Evolutionary conservation across 2,113 vertebrate species (phyloP).

Genomic region (Nycticryphes semicollaris): DNA sequence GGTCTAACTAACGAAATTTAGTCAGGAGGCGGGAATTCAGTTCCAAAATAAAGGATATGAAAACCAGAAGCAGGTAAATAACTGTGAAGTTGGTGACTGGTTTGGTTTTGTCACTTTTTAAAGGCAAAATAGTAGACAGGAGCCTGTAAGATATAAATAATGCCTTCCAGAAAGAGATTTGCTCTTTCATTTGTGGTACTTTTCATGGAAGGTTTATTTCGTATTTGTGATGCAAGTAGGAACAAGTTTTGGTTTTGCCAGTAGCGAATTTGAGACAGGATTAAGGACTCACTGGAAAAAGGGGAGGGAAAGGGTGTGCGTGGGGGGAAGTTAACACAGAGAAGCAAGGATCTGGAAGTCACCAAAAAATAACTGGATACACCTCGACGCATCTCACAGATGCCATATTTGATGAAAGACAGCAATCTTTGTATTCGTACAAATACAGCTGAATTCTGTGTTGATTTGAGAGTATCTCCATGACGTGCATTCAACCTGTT

Average conservation of each 20-base stretch:
- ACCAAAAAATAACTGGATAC: neutral
- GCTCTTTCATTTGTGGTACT: accelerated
- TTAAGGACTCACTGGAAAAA: neutral
- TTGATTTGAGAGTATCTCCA: too few relatives aligned
- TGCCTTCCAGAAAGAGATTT: neutral
- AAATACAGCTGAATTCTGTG: neutral
- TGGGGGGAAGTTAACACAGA: accelerated
- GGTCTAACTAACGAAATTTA: neutral
- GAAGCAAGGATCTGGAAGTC: neutral
- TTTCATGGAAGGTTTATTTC: neutral
- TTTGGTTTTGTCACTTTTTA: neutral
- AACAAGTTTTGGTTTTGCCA: neutral
- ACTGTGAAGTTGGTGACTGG: neutral
- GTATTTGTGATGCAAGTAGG: neutral
- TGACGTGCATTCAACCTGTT: accelerated
- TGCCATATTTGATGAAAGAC: neutral
- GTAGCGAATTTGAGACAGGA: neutral
- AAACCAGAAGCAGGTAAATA: neutral
- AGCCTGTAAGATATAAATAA: neutral
- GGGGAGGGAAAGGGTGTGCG: too few relatives aligned
- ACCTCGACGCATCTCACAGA: neutral
- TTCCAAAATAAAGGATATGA: neutral
- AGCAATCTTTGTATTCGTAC: neutral
- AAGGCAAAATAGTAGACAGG: neutral
- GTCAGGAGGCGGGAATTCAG: neutral